Conservation (phyloP, 2,888 invertebrate species). For the Dastarcus helophoroides region DNA sequence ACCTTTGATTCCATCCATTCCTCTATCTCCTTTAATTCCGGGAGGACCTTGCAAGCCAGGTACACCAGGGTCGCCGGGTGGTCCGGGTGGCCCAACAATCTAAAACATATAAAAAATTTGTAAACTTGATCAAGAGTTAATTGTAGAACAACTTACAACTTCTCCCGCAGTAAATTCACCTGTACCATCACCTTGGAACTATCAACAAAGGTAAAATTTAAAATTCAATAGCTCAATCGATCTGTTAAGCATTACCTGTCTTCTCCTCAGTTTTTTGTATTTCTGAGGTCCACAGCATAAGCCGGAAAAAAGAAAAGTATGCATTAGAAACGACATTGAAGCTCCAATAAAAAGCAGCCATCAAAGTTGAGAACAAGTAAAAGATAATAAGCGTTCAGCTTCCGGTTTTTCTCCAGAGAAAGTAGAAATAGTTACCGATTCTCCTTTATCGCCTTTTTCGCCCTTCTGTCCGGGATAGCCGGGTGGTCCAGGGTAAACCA, state of each 20-base stretch:
- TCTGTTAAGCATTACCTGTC: slow-evolving; percentile 50
- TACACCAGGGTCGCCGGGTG: slow-evolving; percentile 61
- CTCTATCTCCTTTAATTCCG: slow-evolving; percentile 76
- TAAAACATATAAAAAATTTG: slow-evolving; percentile 22
- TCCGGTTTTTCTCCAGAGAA: no score
- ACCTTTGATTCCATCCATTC: slow-evolving; percentile 71
- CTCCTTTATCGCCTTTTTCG: slow-evolving; percentile 85
- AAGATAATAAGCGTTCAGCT: no score
- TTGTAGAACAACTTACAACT: slow-evolving; percentile 45
- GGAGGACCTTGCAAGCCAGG: slow-evolving; percentile 73
- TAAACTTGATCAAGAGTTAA: background rate
- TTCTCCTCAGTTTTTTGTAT: slow-evolving; percentile 71
- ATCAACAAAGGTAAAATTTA: slow-evolving; percentile 32
- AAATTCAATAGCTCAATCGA: slow-evolving; percentile 21
- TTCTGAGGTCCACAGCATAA: slow-evolving; percentile 43
- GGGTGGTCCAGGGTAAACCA: slow-evolving; percentile 66
- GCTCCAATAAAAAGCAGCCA: no score
- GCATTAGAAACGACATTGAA: no score
- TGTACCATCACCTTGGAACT: slow-evolving; percentile 68
- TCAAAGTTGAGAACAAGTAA: no score
- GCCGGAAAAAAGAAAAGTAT: slow-evolving; percentile 21
- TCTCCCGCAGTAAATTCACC: slow-evolving; percentile 65
- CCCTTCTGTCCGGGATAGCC: slow-evolving; percentile 85
- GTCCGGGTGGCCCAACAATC: slow-evolving; percentile 58
- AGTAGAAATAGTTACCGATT: slow-evolving; percentile 72